These are phyloP conservation scores for Cordilura impudica DNA, from an alignment of 2,888 invertebrate species.

Conservation along the genomic window DNA sequence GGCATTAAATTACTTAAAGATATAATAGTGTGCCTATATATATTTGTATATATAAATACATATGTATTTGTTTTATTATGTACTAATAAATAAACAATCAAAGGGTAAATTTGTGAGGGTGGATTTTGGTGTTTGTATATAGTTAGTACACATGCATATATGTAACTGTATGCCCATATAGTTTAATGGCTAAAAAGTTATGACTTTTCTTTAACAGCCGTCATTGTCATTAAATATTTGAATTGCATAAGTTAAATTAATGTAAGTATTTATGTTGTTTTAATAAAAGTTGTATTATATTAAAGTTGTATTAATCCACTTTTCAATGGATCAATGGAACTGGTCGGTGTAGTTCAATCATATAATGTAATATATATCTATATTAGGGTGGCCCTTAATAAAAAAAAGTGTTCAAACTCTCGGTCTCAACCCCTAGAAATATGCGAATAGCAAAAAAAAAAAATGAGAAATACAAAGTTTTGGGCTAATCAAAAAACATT, in stretches of 20 bases:
- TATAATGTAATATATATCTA: too few relatives aligned
- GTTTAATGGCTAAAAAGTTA: slow-evolving; percentile 41
- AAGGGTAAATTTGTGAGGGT: slow-evolving; percentile 62
- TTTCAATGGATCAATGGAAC: too few relatives aligned
- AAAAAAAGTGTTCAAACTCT: too few relatives aligned
- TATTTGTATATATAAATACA: not conserved
- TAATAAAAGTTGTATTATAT: not conserved
- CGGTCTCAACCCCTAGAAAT: too few relatives aligned
- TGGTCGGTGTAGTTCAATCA: too few relatives aligned
- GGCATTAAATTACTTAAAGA: slow-evolving; percentile 41
- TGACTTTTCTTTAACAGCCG: slow-evolving; percentile 33
- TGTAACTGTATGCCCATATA: slow-evolving; percentile 42
- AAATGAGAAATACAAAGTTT: too few relatives aligned
- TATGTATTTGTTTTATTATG: slow-evolving; percentile 1
- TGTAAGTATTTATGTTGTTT: not conserved
- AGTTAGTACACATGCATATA: too few relatives aligned
- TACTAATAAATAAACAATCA: slow-evolving; percentile 45
- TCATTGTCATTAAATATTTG: slow-evolving; percentile 31
- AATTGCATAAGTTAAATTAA: not conserved
- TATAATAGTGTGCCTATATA: not conserved
- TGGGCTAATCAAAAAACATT: too few relatives aligned
- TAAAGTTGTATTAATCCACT: not conserved
- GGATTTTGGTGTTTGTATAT: slow-evolving; percentile 32
- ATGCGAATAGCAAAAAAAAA: too few relatives aligned
- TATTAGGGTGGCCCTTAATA: too few relatives aligned